Conservation (phyloP, 1,140 invertebrate genomes). For the Apolygus lucorum region DNA sequence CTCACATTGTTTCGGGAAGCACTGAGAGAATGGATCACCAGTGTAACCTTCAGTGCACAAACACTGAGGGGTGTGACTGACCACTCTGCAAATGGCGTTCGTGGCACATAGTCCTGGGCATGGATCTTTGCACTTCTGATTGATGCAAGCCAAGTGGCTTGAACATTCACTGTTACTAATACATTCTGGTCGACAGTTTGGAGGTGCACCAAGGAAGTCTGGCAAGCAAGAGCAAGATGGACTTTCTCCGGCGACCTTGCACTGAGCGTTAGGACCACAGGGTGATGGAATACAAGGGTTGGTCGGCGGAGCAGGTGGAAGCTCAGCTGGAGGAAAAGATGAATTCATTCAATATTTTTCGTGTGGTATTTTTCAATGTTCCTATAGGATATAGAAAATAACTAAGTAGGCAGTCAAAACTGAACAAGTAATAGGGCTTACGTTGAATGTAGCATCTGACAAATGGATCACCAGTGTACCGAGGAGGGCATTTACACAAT, state of each 20-base stretch:
- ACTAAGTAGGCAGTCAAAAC: background rate
- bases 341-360: conserved; percentile 4
- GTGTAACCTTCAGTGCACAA: conserved; percentile 54
- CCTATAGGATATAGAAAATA: background rate
- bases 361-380: background rate
- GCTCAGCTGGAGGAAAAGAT: conserved; percentile 30
- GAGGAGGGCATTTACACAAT: conserved; percentile 55
- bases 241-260: conserved; percentile 47
- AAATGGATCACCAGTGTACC: conserved; percentile 63
- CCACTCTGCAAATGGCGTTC: conserved; percentile 55
- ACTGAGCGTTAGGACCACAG: conserved; percentile 57
- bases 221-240: conserved; percentile 50
- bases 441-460: conserved; percentile 45
- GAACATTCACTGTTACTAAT: conserved; percentile 47
- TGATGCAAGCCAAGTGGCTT: conserved; percentile 46
- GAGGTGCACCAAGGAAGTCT: conserved; percentile 42
- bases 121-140: conserved; percentile 48
- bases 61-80: conserved; percentile 56
- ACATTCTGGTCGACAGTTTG: conserved; percentile 48
- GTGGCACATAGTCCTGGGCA: conserved; percentile 49
- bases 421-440: conserved; percentile 20
- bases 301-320: conserved; percentile 35
- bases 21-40: conserved; percentile 65
- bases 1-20: conserved; percentile 49
- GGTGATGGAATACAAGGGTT: conserved; percentile 48